Evolutionary conservation across 2,888 invertebrate species (phyloP).

Genomic region (Nemotelus nigrinus): DNA sequence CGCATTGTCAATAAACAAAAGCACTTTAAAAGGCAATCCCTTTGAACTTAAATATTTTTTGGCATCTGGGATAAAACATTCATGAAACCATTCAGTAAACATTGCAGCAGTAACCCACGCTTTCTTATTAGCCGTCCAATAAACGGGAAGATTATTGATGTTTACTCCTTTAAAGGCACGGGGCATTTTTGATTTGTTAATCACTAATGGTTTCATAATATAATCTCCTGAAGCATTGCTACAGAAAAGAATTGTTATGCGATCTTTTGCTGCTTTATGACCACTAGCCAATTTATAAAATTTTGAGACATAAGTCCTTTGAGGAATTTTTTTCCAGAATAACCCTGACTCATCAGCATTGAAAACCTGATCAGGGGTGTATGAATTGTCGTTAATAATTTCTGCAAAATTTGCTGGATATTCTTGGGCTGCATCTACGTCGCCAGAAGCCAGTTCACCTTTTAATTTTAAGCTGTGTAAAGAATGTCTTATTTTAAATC

Average conservation of each 20-base stretch:
- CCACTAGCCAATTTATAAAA: neutral
- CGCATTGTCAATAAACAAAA: constrained; percentile 51
- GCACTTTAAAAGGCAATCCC: constrained; percentile 45
- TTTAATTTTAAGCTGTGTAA: too few species aligned
- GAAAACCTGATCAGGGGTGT: neutral
- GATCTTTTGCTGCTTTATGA: neutral
- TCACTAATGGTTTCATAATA: too few species aligned
- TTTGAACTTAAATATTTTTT: constrained; percentile 46
- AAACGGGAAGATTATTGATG: constrained; percentile 45
- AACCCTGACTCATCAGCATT: neutral
- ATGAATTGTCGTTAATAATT: neutral
- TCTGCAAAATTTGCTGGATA: too few species aligned
- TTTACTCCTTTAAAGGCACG: neutral
- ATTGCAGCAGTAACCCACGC: constrained; percentile 47
- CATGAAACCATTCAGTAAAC: constrained; percentile 51
- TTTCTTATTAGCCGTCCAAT: constrained; percentile 51
- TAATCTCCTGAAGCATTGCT: too few species aligned
- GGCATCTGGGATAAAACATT: constrained; percentile 49
- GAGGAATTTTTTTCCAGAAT: neutral
- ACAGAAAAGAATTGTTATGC: neutral
- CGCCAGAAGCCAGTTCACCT: too few species aligned
- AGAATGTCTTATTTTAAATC: too few species aligned
- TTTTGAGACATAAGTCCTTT: neutral
- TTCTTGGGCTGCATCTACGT: too few species aligned
- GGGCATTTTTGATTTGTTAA: neutral